Base-by-base conservation (phyloP, 2,888 invertebrate species). In the Drosophila multiciliata region DNA sequence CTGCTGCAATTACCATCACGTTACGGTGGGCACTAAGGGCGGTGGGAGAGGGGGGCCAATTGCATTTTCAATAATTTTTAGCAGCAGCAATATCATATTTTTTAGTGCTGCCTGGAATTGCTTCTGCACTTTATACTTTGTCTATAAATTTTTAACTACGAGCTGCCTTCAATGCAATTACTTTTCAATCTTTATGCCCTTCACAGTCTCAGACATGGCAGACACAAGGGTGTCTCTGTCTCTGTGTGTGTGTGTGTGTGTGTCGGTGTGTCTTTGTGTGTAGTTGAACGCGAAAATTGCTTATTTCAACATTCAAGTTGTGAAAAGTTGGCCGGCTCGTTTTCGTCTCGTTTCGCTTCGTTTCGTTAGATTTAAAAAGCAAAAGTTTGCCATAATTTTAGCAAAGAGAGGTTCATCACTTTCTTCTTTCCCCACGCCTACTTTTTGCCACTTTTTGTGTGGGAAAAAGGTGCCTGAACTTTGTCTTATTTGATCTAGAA, bases 101-200 rank as follows among this genome's bases (percentile, higher is more conserved):
- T 87, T 79, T 77, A 55, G 70, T 63, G 55, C 69, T 36, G 35
- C 29, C 12, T 76, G 71, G 64, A 80, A 82, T 82, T 84, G 80
- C 82, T 78, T 76, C 59, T 73, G 86, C 78, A 76, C 17, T 17
- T 26, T 20, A 9, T 17, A 49, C 78, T 71, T 71, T 65, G 74
- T 82, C 86, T 81, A 87, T 87, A 85, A 82, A 89, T 90, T 90
- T 90, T 87, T 90, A 87, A 88, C 86, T 87, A 82, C 88, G 86
- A 88, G 82, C 83, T 81, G 82, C 79, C 85, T 81, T 88, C 83
- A 87, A 87, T 90, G 89, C 90, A 87, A 88, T 87, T 90, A 90
- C 90, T 87, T 90, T 87, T 90, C 90, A 83, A 87, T 87, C 69
- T 90, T 78, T 85, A 79, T 84, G 57, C 69, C 67, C 67, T 65